Base-by-base conservation (phyloP, 2,888 invertebrate species). In the Onchidella celtica region DNA sequence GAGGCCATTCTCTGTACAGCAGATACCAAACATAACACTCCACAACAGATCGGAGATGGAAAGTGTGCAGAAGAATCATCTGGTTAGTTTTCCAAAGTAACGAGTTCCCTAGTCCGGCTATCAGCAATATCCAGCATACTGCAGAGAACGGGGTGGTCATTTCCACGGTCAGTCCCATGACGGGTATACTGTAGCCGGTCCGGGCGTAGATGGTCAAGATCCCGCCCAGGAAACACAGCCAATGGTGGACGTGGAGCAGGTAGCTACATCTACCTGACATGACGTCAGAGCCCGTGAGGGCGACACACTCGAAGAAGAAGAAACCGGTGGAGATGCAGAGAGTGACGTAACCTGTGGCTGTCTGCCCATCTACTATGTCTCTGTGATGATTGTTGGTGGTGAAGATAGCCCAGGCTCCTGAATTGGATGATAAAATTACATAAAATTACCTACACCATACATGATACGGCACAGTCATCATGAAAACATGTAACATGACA, bases 141-240 rank as follows among this genome's bases (percentile, higher is more conserved):
- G 89, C 89, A 3, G 90, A 89, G 80, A 91, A 90, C 0, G 90
- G 90, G 1, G 91, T 91, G 78, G 88, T 89, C 88, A 91, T 89
- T 84, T 91, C 91, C 21, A 91, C 80, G 29, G 90, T 84, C 4
- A 91, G 86, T 17, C 87, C 88, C 69, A 87, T 87, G 40, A 86
- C 82, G 17, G 87, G 89, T 72, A 90, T 89, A 74, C 75, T 89
- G 84, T 91, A 90, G 14, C 87, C 83, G 61, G 87, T 85, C 36
- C 86, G 88, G 4, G 86, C 68, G 29, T 78, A 75, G 27, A 88
- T 66, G 4, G 87, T 66, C 57, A 85, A 9, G 9, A 65, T 11
- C 27, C n/a, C 24, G 17, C 86, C 84, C 74, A 84, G 87, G 0
- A 87, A 86, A 29, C 88, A 86, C 3, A 89, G 66, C 88, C 89